Evolutionary conservation across 35 echinoderm and acorn worm genomes (phyloP).

Genomic region (Stichopus chloronotus): DNA sequence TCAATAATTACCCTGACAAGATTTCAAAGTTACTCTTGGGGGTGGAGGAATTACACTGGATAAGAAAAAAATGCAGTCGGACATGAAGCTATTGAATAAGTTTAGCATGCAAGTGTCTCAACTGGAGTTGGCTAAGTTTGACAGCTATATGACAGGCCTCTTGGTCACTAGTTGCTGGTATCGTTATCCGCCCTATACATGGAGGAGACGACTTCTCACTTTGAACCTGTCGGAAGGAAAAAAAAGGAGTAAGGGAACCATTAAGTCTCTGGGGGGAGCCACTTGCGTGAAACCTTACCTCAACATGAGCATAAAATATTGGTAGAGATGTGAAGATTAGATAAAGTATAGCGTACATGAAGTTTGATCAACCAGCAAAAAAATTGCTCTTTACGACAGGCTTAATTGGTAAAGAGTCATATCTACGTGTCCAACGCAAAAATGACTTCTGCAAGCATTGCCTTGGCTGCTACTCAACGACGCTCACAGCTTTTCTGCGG

Average conservation of each 20-base stretch:
- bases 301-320: neutral
- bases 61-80: no score
- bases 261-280: neutral
- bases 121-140: constrained; percentile 74
- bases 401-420: no score
- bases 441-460: no score
- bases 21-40: neutral
- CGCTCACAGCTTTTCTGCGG: no score
- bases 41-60: no score
- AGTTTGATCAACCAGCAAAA: no score
- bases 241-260: neutral
- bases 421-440: no score
- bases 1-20: neutral
- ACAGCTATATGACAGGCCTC: constrained; percentile 65
- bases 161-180: constrained; percentile 70
- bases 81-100: constrained; percentile 21
- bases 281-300: neutral
- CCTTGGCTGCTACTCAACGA: no score
- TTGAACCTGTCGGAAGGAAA: constrained; percentile 57
- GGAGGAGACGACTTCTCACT: constrained; percentile 70
- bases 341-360: no score
- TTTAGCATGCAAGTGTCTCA: constrained; percentile 70
- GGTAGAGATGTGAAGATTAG: no score
- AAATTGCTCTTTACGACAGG: no score
- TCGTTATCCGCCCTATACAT: constrained; percentile 72